phyloP scores from a whole-genome alignment of 2,797 vertebrate species.

The Arremon brunneinucha region DNA sequence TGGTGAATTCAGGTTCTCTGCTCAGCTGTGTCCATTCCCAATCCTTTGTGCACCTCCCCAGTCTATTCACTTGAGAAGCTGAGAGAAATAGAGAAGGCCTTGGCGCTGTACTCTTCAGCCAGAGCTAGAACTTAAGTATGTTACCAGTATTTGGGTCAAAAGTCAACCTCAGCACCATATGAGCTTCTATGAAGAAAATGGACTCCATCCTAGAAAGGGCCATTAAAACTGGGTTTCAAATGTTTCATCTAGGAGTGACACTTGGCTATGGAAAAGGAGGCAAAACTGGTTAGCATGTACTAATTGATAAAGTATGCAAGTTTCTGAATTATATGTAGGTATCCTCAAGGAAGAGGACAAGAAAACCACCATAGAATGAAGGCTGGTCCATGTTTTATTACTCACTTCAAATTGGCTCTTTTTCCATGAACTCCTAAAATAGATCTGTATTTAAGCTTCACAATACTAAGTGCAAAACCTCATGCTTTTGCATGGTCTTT shows the following conservation, averaged over 20 bases:
- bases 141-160: not conserved
- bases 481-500: not conserved
- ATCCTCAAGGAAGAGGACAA: not conserved
- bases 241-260: not conserved
- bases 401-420: not conserved
- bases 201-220: not conserved
- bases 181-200: not conserved
- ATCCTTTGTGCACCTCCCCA: fast-evolving
- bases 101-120: not conserved
- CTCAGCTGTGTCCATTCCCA: not conserved
- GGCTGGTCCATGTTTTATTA: not conserved
- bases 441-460: not conserved
- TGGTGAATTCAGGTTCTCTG: not conserved
- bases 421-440: not conserved
- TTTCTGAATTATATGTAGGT: not conserved
- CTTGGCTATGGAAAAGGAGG: not conserved
- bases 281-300: not conserved
- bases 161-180: not conserved
- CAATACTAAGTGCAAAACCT: not conserved
- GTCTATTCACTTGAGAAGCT: not conserved
- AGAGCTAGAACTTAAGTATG: not conserved
- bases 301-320: not conserved
- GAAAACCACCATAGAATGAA: not conserved
- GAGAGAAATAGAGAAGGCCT: not conserved
- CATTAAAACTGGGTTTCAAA: not conserved